Evolutionary conservation across 2,888 invertebrate species (phyloP).

Genomic region (Nephrotoma appendiculata): DNA sequence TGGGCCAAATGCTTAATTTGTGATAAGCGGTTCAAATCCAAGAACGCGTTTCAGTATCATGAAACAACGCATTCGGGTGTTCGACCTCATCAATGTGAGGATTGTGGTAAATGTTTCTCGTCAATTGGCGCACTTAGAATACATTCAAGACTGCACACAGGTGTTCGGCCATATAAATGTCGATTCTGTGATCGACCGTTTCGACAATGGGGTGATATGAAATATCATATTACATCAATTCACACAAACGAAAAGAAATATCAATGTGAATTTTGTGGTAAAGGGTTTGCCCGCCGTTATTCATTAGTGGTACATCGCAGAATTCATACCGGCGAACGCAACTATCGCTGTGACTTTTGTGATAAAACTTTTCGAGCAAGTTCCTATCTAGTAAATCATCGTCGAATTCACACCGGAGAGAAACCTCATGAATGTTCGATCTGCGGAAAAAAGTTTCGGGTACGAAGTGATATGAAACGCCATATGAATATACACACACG

Average conservation of each 20-base stretch:
- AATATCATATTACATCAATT: slow-evolving; percentile 70
- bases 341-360: slow-evolving; percentile 76
- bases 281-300: slow-evolving; percentile 74
- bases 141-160: slow-evolving; percentile 67
- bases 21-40: slow-evolving; percentile 58
- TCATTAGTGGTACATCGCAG: slow-evolving; percentile 71
- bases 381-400: slow-evolving; percentile 70
- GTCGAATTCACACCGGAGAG: slow-evolving; percentile 72
- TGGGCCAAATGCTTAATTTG: slow-evolving; percentile 35
- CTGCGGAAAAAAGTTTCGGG: slow-evolving; percentile 71
- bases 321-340: slow-evolving; percentile 75
- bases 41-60: slow-evolving; percentile 75
- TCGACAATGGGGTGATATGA: slow-evolving; percentile 78
- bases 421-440: slow-evolving; percentile 60
- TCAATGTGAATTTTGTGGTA: slow-evolving; percentile 80
- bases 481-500: slow-evolving; percentile 58
- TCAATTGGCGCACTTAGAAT: slow-evolving; percentile 70
- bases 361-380: slow-evolving; percentile 72
- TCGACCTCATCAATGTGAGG: slow-evolving; percentile 60
- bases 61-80: slow-evolving; percentile 64
- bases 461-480: slow-evolving; percentile 67
- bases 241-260: slow-evolving; percentile 70
- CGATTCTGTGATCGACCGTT: slow-evolving; percentile 60
- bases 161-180: slow-evolving; percentile 74
- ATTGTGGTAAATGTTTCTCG: slow-evolving; percentile 72